phyloP scores from a whole-genome alignment of 2,797 vertebrate species.

The Lophius americanus region DNA sequence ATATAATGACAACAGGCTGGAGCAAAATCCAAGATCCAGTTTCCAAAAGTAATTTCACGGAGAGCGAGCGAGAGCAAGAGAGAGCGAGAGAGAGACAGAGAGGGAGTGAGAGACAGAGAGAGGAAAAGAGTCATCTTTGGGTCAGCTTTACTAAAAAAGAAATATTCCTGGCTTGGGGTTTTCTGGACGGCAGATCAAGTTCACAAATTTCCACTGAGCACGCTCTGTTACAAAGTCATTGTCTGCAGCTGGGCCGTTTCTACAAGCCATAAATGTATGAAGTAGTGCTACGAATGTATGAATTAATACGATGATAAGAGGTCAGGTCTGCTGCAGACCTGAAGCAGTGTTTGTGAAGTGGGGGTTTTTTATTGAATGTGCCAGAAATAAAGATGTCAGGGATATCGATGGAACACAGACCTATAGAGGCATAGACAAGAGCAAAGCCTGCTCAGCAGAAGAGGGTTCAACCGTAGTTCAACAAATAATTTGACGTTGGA shows the following conservation, averaged over 20 bases:
- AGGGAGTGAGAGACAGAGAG: neutral
- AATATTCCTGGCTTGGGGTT: neutral
- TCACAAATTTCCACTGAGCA: neutral
- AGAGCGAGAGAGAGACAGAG: too few relatives aligned
- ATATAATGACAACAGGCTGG: constrained; percentile 5
- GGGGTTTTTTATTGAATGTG: neutral
- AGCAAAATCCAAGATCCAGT: neutral
- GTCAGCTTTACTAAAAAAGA: neutral
- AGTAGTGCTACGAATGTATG: neutral
- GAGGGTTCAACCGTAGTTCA: too few relatives aligned
- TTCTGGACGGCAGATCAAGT: constrained; percentile 2
- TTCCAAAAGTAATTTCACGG: neutral
- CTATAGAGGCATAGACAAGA: too few relatives aligned
- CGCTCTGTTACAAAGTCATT: neutral
- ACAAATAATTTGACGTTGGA: too few relatives aligned
- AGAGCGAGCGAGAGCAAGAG: too few relatives aligned
- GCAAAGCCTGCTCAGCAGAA: too few relatives aligned
- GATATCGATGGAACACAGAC: too few relatives aligned
- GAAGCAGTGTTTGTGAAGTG: neutral
- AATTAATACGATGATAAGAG: neutral
- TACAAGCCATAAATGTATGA: neutral
- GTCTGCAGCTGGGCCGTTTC: neutral
- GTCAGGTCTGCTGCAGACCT: constrained; percentile 4
- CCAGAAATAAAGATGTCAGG: too few relatives aligned
- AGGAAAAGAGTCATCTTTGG: neutral